Base-by-base conservation (phyloP, 1,140 invertebrate species). In the Drosophila auraria region DNA sequence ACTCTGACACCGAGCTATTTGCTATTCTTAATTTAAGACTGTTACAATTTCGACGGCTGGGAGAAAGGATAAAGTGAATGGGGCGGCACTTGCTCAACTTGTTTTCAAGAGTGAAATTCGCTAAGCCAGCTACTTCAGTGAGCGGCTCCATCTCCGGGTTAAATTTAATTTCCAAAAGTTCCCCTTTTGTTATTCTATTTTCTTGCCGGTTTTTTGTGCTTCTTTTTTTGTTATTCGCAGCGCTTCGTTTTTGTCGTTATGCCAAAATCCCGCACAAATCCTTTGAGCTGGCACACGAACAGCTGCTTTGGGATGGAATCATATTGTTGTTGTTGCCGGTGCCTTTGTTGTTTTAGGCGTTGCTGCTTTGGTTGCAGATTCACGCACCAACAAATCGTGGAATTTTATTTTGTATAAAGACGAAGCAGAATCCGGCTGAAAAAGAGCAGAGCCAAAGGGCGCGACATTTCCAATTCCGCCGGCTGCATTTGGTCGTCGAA, bases 251-350 rank as follows among this genome's bases (percentile, higher is more conserved):
- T 83, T 89, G 84, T 89, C 81, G 84, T 83, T 89, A 83, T 89
- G 81, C 74, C 78, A 76, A 89, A 89, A 89, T 89, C 84, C 84
- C 71, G 81, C 84, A 89, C 84, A 89, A 89, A 89, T 89, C 84
- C 84, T 89, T 89, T 89, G 84, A 89, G 84, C 84, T 59, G 76
- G 84, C 81, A 79, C 84, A 89, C 84, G 81, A 89, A 89, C 84
- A 89, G 84, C 84, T 89, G 84, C 81, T 89, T 83, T 81, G 63
- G 63, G 44, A 57, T 25, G 23, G 62, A 49, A 49, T 47, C 53
- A 66, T 40, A 66, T 54, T 58, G 62, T 80, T 77, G 66, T 68
- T 82, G 61, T 38, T 59, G n/a, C 56, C 70, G 44, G 49, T 40
- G 53, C 71, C 74, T 60, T 81, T 75, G 73, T 74, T 89, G 84